Base-by-base conservation (phyloP, 2,797 vertebrate species). In the Garrulus glandarius region DNA sequence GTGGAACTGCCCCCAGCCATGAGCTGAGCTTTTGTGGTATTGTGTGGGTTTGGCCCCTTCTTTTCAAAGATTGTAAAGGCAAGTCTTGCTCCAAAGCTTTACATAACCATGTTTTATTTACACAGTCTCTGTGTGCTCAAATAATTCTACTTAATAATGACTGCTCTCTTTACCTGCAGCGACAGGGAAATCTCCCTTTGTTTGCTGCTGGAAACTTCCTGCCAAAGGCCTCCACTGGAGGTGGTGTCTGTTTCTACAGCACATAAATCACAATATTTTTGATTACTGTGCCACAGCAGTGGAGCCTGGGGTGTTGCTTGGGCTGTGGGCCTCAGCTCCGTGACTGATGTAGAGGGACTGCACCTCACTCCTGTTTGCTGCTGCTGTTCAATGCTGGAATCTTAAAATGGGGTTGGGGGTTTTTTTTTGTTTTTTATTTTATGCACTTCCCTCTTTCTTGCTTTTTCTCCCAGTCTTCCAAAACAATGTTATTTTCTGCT, bases 101-200 rank as follows among this genome's bases (percentile, higher is more conserved):
- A 44, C 49, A 30, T 89, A 92, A 89, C 76, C 39, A 17, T 39
- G 41, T 49, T 81, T 92, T 72, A 92, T 95, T 92, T 87, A 91
- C 47, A 22, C 70, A 78, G n/a, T 17, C 52, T 65, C 46, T 61
- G 15, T 37, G 43, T 63, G 52, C 52, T 92, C 63, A 55, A 59
- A 74, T 89, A 88, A 77, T 80, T 92, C 63, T 55, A 10, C 41
- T 84, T 65, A 53, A 75, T 36, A 56, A 43, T 59, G 65, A 63
- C 57, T n/a, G 85, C 37, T 74, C 71, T 22, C 18, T 94, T 89
- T 79, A 89, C 63, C 71, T 95, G 71, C 78, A 89, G 55, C 0
- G 0, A 84, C 71, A 89, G 41, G 10, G 43, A 68, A 43, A 82
- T 63, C 70, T 76, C 44, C 70, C 49, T 44, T 83, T 61, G 53